Evolutionary conservation across 2,113 vertebrate genomes (phyloP).

Genomic region (Gracilinanus agilis): DNA sequence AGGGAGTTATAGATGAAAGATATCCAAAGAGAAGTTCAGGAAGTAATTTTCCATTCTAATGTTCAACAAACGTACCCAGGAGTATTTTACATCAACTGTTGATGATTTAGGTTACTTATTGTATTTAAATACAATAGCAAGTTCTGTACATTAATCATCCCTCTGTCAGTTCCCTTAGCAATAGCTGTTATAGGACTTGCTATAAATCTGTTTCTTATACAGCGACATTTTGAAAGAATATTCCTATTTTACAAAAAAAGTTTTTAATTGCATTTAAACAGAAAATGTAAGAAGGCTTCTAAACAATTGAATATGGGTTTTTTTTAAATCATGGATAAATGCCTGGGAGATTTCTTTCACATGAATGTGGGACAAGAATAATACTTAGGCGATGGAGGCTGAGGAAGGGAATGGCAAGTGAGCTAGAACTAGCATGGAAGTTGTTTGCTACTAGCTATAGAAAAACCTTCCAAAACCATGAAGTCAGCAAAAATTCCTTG

Average conservation of each 20-base stretch:
- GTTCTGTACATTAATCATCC: constrained; percentile 11
- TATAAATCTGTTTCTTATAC: constrained; percentile 27
- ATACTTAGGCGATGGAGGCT: constrained; percentile 26
- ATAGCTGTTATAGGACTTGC: neutral
- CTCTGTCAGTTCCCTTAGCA: constrained; percentile 16
- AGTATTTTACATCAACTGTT: neutral
- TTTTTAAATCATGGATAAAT: neutral
- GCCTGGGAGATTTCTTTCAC: constrained; percentile 21
- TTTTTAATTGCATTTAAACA: neutral
- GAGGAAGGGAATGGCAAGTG: neutral
- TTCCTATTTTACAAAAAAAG: constrained; percentile 22
- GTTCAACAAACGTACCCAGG: constrained; percentile 22
- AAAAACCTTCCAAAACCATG: constrained; percentile 55
- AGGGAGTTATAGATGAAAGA: neutral
- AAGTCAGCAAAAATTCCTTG: constrained; percentile 52
- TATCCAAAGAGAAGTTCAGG: neutral
- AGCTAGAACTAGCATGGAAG: constrained; percentile 23
- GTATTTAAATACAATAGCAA: constrained; percentile 46
- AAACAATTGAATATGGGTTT: constrained; percentile 10
- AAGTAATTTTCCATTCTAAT: constrained; percentile 17
- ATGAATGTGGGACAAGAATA: neutral
- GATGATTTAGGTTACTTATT: neutral
- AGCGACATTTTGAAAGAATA: constrained; percentile 36
- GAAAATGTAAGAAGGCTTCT: constrained; percentile 8
- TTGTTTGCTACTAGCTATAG: constrained; percentile 47